Conservation (phyloP, 2,113 vertebrate species). For the Ameiurus melas region DNA sequence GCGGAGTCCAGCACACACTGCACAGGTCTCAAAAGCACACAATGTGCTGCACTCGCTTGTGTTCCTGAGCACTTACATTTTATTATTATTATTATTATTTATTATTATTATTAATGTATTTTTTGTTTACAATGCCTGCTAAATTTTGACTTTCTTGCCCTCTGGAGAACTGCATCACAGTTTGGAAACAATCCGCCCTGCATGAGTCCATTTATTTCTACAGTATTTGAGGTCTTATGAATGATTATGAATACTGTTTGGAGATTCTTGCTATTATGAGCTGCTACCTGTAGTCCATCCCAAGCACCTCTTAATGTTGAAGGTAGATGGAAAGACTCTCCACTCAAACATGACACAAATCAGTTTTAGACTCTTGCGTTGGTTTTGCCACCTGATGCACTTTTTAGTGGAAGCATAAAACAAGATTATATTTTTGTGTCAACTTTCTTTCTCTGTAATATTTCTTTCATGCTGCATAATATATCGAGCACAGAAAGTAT, state of each 20-base stretch:
- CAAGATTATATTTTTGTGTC: not conserved
- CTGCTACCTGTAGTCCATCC: not conserved
- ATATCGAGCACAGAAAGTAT: not conserved
- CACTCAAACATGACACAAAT: not conserved
- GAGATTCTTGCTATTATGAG: slow-evolving; percentile 1
- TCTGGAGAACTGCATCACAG: not conserved
- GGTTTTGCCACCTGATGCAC: slow-evolving; percentile 13
- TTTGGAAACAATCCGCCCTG: not conserved
- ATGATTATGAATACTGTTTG: not conserved
- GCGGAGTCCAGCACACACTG: not conserved
- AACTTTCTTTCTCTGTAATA: not conserved
- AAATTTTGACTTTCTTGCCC: not conserved
- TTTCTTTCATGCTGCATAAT: not conserved
- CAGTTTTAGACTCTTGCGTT: not conserved
- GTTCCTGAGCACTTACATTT: not conserved
- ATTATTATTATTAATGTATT: no score
- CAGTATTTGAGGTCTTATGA: not conserved
- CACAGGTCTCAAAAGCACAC: not conserved
- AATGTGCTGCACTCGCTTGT: not conserved
- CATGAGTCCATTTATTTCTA: slow-evolving; percentile 9
- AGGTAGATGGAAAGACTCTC: slow-evolving; percentile 10
- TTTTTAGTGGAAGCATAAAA: not conserved
- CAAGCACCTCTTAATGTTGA: slow-evolving; percentile 3
- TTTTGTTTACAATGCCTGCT: not conserved
- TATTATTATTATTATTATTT: no score